phyloP scores from a whole-genome alignment of 2,888 invertebrate genomes.

The Lasioglossum lativentre region DNA sequence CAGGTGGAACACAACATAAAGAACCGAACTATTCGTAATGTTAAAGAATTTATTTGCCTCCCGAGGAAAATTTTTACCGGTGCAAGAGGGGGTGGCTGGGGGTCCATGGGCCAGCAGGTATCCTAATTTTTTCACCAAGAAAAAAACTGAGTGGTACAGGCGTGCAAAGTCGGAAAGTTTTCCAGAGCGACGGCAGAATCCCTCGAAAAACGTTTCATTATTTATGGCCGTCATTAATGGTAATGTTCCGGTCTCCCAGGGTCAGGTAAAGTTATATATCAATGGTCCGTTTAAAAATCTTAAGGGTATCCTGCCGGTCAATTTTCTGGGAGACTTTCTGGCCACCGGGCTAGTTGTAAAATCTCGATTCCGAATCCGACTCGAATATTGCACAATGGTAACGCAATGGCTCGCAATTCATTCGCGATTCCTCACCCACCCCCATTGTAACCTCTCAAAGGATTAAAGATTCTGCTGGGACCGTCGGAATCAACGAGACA shows the following conservation, averaged over 20 bases:
- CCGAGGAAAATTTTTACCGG: neutral
- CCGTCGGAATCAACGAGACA: neutral
- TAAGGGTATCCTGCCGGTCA: constrained; percentile 9
- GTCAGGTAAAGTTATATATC: constrained; percentile 78
- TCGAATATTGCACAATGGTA: constrained; percentile 4
- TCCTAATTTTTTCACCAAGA: neutral
- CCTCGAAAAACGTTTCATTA: constrained; percentile 62
- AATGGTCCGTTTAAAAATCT: constrained; percentile 43
- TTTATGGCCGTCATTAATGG: constrained; percentile 79
- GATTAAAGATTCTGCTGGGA: neutral
- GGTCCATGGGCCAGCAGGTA: neutral
- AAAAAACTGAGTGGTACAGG: constrained; percentile 4
- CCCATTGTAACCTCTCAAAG: neutral
- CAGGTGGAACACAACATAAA: neutral
- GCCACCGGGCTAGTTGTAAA: constrained; percentile 47
- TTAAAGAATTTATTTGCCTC: neutral
- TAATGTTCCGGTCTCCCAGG: constrained; percentile 75
- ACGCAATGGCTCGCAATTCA: neutral
- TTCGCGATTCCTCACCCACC: neutral
- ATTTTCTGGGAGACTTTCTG: constrained; percentile 19
- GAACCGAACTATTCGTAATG: neutral
- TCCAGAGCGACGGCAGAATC: constrained; percentile 25
- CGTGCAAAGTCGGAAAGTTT: constrained; percentile 9
- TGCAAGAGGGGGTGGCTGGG: neutral
- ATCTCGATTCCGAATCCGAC: neutral